These are phyloP conservation scores for Drosophila infuscata DNA, from an alignment of 2,888 invertebrate species.

Conservation along the genomic window DNA sequence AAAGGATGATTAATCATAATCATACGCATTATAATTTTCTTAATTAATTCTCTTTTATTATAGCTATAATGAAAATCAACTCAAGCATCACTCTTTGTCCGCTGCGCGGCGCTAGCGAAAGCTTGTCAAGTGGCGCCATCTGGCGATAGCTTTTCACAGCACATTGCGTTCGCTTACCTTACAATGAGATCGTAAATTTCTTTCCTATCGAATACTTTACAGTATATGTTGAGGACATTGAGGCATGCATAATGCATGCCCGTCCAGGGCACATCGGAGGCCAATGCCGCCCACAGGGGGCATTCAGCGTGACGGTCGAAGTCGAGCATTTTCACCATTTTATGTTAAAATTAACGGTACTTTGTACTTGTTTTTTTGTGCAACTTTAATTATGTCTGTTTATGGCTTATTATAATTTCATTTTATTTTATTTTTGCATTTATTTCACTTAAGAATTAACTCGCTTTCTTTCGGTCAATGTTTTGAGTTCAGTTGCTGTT, in stretches of 20 bases:
- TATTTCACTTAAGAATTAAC: conserved; percentile 38
- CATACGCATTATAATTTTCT: neutral
- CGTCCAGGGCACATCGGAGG: conserved; percentile 89
- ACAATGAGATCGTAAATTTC: conserved; percentile 92
- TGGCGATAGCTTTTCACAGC: conserved; percentile 47
- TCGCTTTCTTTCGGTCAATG: conserved; percentile 28
- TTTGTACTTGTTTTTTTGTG: conserved; percentile 9
- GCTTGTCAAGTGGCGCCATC: conserved; percentile 53
- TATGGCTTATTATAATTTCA: conserved; percentile 29
- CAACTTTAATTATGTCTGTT: conserved; percentile 18
- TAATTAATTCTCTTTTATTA: neutral
- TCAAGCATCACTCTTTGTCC: conserved; percentile 3
- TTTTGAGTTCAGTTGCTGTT: conserved; percentile 19
- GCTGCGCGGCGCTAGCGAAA: conserved; percentile 35
- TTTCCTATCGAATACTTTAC: conserved; percentile 93
- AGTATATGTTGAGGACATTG: conserved; percentile 93
- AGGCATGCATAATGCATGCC: conserved; percentile 93
- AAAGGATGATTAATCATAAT: neutral
- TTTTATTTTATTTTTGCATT: conserved; percentile 13
- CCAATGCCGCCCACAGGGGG: conserved; percentile 87
- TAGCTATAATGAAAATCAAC: neutral
- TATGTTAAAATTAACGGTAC: conserved; percentile 56
- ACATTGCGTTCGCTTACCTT: conserved; percentile 86
- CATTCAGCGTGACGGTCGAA: conserved; percentile 88
- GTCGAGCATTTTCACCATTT: conserved; percentile 87